Evolutionary conservation across 1,140 invertebrate genomes (phyloP).

Genomic region (Rhyacophila brunnea): DNA sequence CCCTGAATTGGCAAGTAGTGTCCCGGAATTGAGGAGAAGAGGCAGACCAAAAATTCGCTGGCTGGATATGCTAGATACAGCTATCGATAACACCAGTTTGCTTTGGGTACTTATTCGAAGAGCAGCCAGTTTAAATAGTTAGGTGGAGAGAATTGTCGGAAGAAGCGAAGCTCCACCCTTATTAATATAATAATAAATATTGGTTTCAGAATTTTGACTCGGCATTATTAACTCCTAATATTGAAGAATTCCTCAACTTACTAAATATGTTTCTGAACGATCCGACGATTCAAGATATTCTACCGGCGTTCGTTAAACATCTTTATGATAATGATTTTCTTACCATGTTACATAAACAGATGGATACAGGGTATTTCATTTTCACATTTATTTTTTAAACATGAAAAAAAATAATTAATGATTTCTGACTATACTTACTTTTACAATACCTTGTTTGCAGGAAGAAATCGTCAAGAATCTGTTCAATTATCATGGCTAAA

Average conservation of each 20-base stretch:
- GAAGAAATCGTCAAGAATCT: neutral
- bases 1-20: too few relatives aligned
- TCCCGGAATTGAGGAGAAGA: too few relatives aligned
- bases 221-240: slow-evolving; percentile 2
- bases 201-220: slow-evolving; percentile 17
- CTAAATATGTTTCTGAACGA: slow-evolving; percentile 16
- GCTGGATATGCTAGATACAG: too few relatives aligned
- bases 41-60: too few relatives aligned
- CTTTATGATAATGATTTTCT: slow-evolving; percentile 21
- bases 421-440: neutral
- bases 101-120: too few relatives aligned
- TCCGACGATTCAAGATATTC: neutral
- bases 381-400: neutral
- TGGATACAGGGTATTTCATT: slow-evolving; percentile 15
- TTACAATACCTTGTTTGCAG: neutral
- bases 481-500: neutral
- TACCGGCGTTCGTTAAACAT: slow-evolving; percentile 13
- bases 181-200: too few relatives aligned
- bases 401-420: neutral
- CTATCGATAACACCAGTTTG: too few relatives aligned
- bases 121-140: too few relatives aligned
- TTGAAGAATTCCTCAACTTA: slow-evolving; percentile 22
- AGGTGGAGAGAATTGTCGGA: too few relatives aligned
- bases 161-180: too few relatives aligned
- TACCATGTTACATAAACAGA: slow-evolving; percentile 13